These are phyloP conservation scores for Carcharodon carcharias DNA, from an alignment of 2,797 vertebrate genomes.

Conservation along the genomic window DNA sequence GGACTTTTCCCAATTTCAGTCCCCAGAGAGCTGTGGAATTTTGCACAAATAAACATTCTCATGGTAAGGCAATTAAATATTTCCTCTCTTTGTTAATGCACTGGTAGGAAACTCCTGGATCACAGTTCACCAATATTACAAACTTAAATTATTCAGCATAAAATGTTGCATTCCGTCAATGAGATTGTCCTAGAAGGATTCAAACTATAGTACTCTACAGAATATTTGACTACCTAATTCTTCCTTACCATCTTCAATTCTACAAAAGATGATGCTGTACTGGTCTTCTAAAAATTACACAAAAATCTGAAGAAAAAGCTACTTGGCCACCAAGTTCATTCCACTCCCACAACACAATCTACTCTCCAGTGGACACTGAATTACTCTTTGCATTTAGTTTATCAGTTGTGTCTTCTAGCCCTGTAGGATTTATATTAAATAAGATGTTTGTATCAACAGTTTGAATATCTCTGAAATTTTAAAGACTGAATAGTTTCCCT, in stretches of 20 bases:
- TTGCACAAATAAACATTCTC: not conserved
- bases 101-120: not conserved
- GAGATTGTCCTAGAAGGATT: not conserved
- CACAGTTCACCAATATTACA: not conserved
- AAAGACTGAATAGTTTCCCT: not conserved
- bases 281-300: not conserved
- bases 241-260: not conserved
- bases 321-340: not conserved
- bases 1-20: not conserved
- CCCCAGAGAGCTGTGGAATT: not conserved
- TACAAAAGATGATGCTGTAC: not conserved
- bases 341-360: not conserved
- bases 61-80: not conserved
- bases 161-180: not conserved
- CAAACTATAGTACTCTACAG: not conserved
- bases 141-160: not conserved
- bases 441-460: not conserved
- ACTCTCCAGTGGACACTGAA: not conserved
- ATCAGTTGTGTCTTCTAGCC: not conserved
- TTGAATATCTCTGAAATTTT: not conserved
- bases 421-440: not conserved
- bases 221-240: not conserved
- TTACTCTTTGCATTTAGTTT: not conserved
- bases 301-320: not conserved
- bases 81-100: not conserved